A percentile compares a stretch with the other conserved stretches of the same genome.
These are phyloP conservation scores for Drosophila nr. fundita DNA, from an alignment of 2,888 invertebrate genomes.

Conservation along the genomic window DNA sequence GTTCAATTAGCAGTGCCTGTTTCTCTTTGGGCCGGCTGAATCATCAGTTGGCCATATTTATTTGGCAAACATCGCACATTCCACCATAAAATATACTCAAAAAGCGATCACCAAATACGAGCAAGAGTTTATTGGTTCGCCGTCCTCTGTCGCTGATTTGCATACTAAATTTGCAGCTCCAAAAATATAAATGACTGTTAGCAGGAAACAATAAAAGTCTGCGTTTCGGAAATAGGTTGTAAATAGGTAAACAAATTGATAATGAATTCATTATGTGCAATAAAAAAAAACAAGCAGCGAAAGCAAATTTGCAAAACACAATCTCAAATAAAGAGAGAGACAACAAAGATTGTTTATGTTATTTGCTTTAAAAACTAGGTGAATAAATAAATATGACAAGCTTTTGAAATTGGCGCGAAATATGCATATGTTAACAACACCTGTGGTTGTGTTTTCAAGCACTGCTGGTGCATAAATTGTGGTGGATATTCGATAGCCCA, in stretches of 20 bases:
- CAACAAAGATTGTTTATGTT: not conserved
- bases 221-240: conserved; percentile 45
- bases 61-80: conserved; percentile 72
- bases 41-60: conserved; percentile 53
- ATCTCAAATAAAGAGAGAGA: conserved; percentile 6
- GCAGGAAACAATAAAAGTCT: conserved; percentile 43
- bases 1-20: conserved; percentile 41
- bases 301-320: not conserved
- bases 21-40: conserved; percentile 47
- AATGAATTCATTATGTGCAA: conserved; percentile 21
- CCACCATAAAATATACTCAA: conserved; percentile 53
- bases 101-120: conserved; percentile 61
- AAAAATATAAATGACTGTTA: conserved; percentile 45
- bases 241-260: conserved; percentile 23
- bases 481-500: conserved; percentile 16
- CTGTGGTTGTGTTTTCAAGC: not conserved
- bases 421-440: not conserved
- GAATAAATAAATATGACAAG: too few relatives aligned
- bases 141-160: conserved; percentile 35
- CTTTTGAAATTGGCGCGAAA: conserved; percentile 15
- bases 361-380: not conserved
- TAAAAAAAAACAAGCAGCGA: conserved; percentile 11
- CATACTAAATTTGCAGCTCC: conserved; percentile 42
- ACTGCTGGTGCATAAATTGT: not conserved
- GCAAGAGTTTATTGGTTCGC: conserved; percentile 58